These are phyloP conservation scores for Copidosoma aretas DNA, from an alignment of 2,888 invertebrate genomes.

Conservation along the genomic window DNA sequence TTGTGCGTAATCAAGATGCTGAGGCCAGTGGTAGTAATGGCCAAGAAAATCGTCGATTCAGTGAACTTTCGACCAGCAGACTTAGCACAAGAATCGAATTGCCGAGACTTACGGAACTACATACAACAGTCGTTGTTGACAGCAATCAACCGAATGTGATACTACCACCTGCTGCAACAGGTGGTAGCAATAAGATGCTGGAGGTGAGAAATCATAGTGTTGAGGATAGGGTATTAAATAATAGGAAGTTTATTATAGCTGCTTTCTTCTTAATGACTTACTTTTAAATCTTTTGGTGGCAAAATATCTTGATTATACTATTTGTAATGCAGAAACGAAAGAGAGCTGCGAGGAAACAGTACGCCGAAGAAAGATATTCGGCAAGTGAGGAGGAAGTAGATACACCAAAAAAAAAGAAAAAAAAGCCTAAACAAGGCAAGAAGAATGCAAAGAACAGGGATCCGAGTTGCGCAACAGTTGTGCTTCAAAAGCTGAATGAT, in stretches of 20 bases:
- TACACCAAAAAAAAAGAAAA: constrained; percentile 26
- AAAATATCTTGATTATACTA: neutral
- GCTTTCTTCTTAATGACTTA: neutral
- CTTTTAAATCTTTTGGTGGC: neutral
- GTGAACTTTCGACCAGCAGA: neutral
- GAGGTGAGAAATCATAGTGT: neutral
- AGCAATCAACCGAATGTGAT: constrained; percentile 1
- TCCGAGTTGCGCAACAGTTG: constrained; percentile 55
- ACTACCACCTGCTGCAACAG: neutral
- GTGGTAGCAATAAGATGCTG: neutral
- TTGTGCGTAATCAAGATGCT: neutral
- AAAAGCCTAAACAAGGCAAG: constrained; percentile 36
- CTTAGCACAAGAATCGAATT: neutral
- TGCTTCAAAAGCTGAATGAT: constrained; percentile 53
- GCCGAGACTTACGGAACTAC: constrained; percentile 23
- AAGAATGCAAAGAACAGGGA: constrained; percentile 39
- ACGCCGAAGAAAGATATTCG: neutral
- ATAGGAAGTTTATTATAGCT: neutral
- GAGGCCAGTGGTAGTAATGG: neutral
- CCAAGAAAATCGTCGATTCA: neutral
- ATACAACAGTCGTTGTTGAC: neutral
- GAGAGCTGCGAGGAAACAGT: constrained; percentile 4
- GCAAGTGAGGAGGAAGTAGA: constrained; percentile 14
- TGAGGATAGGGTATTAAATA: no score
- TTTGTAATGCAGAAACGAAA: constrained; percentile 30